A percentile compares a stretch with the other conserved stretches of the same genome.
Evolutionary conservation across 2,797 vertebrate species (phyloP).

Genomic region (Sardinella longiceps): DNA sequence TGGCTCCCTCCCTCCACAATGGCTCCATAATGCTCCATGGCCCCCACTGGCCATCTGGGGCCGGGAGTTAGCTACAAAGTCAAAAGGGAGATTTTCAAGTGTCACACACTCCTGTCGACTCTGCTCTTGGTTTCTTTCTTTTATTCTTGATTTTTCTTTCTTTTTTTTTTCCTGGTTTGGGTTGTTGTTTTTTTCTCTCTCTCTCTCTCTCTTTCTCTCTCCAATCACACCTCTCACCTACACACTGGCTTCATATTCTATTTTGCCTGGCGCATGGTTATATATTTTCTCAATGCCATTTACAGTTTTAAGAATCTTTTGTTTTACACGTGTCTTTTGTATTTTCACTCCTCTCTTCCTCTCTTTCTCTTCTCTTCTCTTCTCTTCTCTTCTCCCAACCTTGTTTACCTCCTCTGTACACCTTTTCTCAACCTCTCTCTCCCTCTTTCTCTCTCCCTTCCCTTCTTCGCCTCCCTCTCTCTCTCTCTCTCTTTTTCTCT

Average conservation of each 20-base stretch:
- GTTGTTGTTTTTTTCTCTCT: neutral
- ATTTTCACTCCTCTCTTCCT: neutral
- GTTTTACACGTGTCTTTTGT: neutral
- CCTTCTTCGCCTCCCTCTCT: neutral
- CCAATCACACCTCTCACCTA: slow-evolving; percentile 5
- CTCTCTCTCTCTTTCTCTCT: neutral
- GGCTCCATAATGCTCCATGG: neutral
- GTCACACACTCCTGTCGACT: neutral
- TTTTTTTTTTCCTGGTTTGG: neutral
- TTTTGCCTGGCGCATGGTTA: no score
- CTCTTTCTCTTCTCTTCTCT: neutral
- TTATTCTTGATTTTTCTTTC: neutral
- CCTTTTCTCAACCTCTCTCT: neutral
- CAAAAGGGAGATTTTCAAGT: neutral
- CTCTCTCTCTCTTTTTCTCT: slow-evolving; percentile 5
- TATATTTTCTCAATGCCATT: no score
- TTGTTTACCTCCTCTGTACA: neutral
- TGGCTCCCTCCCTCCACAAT: no score
- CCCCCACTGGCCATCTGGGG: neutral
- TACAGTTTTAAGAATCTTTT: no score
- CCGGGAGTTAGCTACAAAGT: neutral
- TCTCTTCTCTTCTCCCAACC: neutral
- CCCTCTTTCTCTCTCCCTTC: neutral
- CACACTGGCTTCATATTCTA: no score
- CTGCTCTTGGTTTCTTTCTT: neutral